phyloP scores from a whole-genome alignment of 2,797 vertebrate species.

The Brachyrhaphis roseni region DNA sequence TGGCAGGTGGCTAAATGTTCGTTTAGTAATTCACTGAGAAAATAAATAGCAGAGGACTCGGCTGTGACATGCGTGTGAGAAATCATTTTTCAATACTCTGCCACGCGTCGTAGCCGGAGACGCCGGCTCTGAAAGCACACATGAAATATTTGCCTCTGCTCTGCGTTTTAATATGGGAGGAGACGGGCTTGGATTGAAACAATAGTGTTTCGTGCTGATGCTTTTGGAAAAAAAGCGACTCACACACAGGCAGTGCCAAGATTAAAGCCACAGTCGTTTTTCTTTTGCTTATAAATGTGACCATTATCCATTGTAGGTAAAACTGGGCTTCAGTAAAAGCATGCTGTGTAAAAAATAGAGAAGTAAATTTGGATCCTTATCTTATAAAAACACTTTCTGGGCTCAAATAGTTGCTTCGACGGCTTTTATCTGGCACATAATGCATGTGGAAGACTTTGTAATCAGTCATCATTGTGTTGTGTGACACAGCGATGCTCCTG shows the following conservation, averaged over 20 bases:
- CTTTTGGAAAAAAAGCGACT: slow-evolving; percentile 57
- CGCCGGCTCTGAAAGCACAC: slow-evolving; percentile 69
- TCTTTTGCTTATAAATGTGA: slow-evolving; percentile 21
- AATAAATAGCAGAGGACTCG: slow-evolving; percentile 80
- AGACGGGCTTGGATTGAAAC: slow-evolving; percentile 69
- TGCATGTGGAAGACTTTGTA: slow-evolving; percentile 58
- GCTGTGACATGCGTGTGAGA: slow-evolving; percentile 73
- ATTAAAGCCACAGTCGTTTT: slow-evolving; percentile 34
- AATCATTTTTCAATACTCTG: slow-evolving; percentile 82
- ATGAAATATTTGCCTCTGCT: slow-evolving; percentile 78
- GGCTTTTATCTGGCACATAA: slow-evolving; percentile 60
- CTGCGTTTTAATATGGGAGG: slow-evolving; percentile 77
- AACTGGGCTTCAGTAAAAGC: slow-evolving; percentile 34
- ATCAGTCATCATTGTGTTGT: slow-evolving; percentile 76
- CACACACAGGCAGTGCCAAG: slow-evolving; percentile 40
- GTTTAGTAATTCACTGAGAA: slow-evolving; percentile 77
- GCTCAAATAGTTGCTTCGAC: slow-evolving; percentile 47
- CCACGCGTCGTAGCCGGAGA: slow-evolving; percentile 71
- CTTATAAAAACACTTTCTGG: slow-evolving; percentile 61
- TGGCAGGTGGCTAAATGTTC: slow-evolving; percentile 82
- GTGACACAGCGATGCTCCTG: slow-evolving; percentile 68
- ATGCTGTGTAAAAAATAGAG: slow-evolving; percentile 41
- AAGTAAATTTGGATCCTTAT: slow-evolving; percentile 61
- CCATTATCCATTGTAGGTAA: slow-evolving; percentile 39
- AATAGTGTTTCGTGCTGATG: slow-evolving; percentile 69